phyloP scores from a whole-genome alignment of 2,888 invertebrate genomes.

The Cyrtodaria siliqua region DNA sequence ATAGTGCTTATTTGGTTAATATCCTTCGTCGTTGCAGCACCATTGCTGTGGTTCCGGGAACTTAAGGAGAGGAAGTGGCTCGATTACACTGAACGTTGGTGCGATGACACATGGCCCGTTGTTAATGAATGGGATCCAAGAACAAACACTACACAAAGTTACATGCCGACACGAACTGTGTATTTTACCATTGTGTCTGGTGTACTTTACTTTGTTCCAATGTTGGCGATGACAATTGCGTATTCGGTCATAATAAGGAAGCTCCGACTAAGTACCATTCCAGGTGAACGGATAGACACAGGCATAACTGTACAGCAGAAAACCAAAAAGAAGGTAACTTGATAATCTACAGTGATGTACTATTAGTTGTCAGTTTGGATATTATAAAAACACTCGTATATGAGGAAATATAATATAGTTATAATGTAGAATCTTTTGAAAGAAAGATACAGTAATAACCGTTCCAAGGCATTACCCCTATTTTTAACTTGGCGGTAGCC shows the following conservation, averaged over 20 bases:
- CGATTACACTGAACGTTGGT: slow-evolving; percentile 91
- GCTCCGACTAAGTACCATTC: slow-evolving; percentile 86
- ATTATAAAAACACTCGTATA: too few species aligned
- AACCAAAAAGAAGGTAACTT: slow-evolving; percentile 77
- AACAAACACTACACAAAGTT: slow-evolving; percentile 36
- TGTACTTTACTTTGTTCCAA: slow-evolving; percentile 92
- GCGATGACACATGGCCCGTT: slow-evolving; percentile 88
- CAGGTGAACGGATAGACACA: slow-evolving; percentile 82
- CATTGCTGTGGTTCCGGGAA: slow-evolving; percentile 84
- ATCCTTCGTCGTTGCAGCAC: slow-evolving; percentile 88
- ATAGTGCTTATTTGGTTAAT: slow-evolving; percentile 90
- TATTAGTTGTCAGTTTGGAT: too few species aligned
- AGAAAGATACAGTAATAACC: too few species aligned
- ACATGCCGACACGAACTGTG: slow-evolving; percentile 88
- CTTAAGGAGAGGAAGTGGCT: too few species aligned
- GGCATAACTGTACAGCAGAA: slow-evolving; percentile 77
- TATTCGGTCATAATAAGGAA: slow-evolving; percentile 91
- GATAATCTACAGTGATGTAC: too few species aligned
- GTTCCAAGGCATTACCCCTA: too few species aligned
- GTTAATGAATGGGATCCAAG: slow-evolving; percentile 32
- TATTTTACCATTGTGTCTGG: slow-evolving; percentile 93
- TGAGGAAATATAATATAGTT: too few species aligned
- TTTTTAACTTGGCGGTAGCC: too few species aligned
- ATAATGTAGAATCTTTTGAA: too few species aligned
- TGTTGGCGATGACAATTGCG: slow-evolving; percentile 90